Base-by-base conservation (phyloP, 2,113 vertebrate species). In the Corythaeola cristata region DNA sequence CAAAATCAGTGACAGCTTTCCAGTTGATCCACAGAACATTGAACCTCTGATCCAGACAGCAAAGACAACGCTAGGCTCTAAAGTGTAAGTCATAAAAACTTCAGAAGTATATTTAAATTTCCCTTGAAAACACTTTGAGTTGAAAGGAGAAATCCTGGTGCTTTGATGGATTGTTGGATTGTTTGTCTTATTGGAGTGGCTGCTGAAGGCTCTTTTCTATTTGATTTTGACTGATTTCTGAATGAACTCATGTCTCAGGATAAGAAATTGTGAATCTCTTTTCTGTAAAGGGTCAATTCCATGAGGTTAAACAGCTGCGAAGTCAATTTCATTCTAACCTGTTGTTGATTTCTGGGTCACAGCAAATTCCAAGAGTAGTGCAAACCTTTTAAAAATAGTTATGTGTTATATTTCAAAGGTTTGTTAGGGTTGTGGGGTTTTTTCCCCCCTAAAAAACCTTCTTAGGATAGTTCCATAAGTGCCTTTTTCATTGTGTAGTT, bases 11-110 rank as follows among this genome's bases (percentile, higher is more conserved):
- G 99, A 99, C 90, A 99, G 98, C 69, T 99, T 99, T 85, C 98
- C 98, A 3, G 99, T 98, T 15, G 99, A 99, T 97, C 97, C 97
- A 17, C 98, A 98, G 58, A 98, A 99, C 95, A 98, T 66, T 9
- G 99, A 99, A 59, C 98, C 99, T 12, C 99, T 99, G 73, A 97
- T 99, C 96, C 99, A 99, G 98, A 99, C 99, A 1, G 99, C 99
- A 58, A 99, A 99, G 98, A 99, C 99, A 64, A 99, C 99, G 0
- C 98, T 99, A 28, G 99, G 99, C 72, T 99, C 99, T 86, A 99
- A 99, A 99, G 99, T 99, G 99, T 99, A 96, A 97, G 99, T 98
- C 20, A 5, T 19, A 75, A 63, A 79, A 75, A 8, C 5, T 41
- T 47, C 5, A 11, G 5, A 50, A 58, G 11, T 53, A 9, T 41